phyloP scores from a whole-genome alignment of 2,797 vertebrate genomes.

The Anguilla pacifica region DNA sequence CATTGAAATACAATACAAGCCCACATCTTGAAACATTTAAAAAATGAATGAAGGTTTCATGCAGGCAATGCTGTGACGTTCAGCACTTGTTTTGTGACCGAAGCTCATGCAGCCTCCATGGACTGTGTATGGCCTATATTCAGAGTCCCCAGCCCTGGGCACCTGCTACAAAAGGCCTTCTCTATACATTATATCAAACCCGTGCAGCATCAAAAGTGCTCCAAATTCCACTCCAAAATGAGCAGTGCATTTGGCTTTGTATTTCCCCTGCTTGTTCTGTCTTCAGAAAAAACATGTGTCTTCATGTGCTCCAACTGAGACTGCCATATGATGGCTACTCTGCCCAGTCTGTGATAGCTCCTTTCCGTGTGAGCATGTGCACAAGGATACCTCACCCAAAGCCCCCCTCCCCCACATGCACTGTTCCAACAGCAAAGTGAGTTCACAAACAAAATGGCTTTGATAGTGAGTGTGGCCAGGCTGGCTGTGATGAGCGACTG shows the following conservation, averaged over 20 bases:
- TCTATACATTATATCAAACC: slow-evolving; percentile 32
- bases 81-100: neutral
- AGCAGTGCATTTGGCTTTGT: slow-evolving; percentile 36
- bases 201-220: slow-evolving; percentile 20
- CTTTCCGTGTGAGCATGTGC: slow-evolving; percentile 46
- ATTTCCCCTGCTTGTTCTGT: slow-evolving; percentile 43
- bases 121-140: neutral
- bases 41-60: neutral
- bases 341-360: slow-evolving; percentile 53
- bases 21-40: neutral
- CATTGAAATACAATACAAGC: neutral
- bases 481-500: slow-evolving; percentile 53
- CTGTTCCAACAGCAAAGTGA: slow-evolving; percentile 47
- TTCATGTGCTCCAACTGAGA: slow-evolving; percentile 52
- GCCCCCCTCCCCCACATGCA: neutral
- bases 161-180: neutral
- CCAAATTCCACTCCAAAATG: slow-evolving; percentile 40
- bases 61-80: neutral
- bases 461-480: slow-evolving; percentile 49
- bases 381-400: neutral
- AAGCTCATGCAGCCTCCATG: neutral
- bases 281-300: slow-evolving; percentile 20
- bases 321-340: slow-evolving; percentile 53
- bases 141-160: neutral
- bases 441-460: slow-evolving; percentile 55